These are phyloP conservation scores for Blastomussa wellsi DNA, from an alignment of 92 coral and sea anemone genomes.

Conservation along the genomic window DNA sequence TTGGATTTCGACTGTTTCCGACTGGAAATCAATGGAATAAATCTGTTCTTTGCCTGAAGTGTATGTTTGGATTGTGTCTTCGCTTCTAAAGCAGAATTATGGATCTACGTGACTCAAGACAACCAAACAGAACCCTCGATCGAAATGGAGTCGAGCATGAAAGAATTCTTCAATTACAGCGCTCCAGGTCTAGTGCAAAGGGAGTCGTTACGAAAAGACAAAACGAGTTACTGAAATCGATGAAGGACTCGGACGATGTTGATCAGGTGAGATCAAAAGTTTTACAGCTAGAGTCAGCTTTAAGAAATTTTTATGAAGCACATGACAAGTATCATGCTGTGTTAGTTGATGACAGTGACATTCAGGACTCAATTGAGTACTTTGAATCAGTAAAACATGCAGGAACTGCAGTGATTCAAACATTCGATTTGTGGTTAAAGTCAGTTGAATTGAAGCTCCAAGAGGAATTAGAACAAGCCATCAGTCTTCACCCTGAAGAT, in stretches of 20 bases:
- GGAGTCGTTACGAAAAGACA: constrained; percentile 21
- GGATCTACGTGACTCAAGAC: constrained; percentile 9
- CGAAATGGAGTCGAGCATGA: constrained; percentile 14
- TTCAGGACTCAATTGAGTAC: constrained; percentile 20
- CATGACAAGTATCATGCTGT: constrained; percentile 38
- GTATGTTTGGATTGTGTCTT: neutral
- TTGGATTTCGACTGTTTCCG: constrained; percentile 12
- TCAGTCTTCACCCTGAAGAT: constrained; percentile 23
- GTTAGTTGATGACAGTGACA: constrained; percentile 1
- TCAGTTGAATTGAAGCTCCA: constrained; percentile 18
- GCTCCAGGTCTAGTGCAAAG: constrained; percentile 22
- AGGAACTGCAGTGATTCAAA: constrained; percentile 3
- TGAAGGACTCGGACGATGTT: constrained; percentile 27
- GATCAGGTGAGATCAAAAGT: constrained; percentile 38
- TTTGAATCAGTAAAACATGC: constrained; percentile 13
- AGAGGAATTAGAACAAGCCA: constrained; percentile 20
- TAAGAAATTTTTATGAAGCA: constrained; percentile 34
- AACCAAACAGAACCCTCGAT: constrained; percentile 1
- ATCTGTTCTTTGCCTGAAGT: constrained; percentile 5
- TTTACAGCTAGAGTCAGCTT: constrained; percentile 27
- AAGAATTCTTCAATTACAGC: constrained; percentile 42
- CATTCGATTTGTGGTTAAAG: constrained; percentile 7
- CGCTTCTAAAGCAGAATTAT: neutral
- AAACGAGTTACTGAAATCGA: constrained; percentile 34
- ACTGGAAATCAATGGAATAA: constrained; percentile 4